phyloP scores from a whole-genome alignment of 2,797 vertebrate genomes.

The Takifugu rubripes region DNA sequence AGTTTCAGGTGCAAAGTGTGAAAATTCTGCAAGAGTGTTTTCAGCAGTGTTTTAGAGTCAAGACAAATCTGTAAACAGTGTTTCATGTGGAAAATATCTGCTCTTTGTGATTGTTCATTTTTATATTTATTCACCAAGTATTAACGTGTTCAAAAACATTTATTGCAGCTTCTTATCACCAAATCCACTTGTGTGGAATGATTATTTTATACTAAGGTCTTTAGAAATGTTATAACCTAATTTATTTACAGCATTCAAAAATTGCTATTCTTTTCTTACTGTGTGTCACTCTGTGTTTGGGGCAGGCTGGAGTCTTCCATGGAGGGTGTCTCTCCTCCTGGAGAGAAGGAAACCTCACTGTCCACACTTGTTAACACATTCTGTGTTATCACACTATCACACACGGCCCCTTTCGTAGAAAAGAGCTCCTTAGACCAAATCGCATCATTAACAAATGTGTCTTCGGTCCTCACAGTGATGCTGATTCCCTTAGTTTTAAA shows the following conservation, averaged over 20 bases:
- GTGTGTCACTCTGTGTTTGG: slow-evolving; percentile 34
- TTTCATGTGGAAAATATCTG: no score
- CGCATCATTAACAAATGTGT: neutral
- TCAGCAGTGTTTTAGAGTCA: no score
- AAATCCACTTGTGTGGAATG: no score
- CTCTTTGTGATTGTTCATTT: no score
- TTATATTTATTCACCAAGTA: no score
- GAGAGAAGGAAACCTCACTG: slow-evolving; percentile 13
- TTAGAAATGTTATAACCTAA: no score
- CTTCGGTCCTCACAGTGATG: neutral
- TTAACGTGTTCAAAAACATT: no score
- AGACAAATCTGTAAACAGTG: no score
- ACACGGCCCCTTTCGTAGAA: neutral
- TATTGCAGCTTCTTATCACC: no score
- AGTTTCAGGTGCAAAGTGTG: neutral
- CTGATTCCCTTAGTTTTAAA: neutral
- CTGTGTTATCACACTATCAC: neutral
- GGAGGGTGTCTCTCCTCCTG: slow-evolving; percentile 37
- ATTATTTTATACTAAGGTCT: no score
- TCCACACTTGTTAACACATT: slow-evolving; percentile 42
- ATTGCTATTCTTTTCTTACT: slow-evolving; percentile 55
- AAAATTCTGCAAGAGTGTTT: no score
- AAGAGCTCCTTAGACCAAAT: neutral
- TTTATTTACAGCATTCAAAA: no score
- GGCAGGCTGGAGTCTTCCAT: slow-evolving; percentile 36